Base-by-base conservation (phyloP, 2,888 invertebrate genomes). In the Phalangium opilio region DNA sequence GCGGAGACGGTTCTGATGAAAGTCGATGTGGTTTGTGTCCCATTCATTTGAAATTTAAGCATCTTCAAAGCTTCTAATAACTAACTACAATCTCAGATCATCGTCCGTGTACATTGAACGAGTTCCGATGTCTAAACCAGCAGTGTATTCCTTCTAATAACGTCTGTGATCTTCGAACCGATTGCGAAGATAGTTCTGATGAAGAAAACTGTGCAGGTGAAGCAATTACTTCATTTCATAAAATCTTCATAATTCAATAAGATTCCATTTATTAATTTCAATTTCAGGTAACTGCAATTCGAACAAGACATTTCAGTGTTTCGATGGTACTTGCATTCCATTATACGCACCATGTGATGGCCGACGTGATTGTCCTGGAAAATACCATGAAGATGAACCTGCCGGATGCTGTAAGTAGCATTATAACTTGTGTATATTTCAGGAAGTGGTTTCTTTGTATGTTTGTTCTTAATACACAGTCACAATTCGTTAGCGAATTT, bases 1-100 rank as follows among this genome's bases (percentile, higher is more conserved):
- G 69, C 50, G 63, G 64, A 1, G 69, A 69, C 52, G 60, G 62
- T 20, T 65, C 65, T 0, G 68, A 69, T 52, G 68, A 68, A 49
- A 49, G 46, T 18, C 56, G 57, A 15, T 68, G 68, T 53, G 55
- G 66, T 63, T 56, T 59, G 61, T 60, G 41, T 27, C 27, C 5
- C 4, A 27, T 27, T 27, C n/a, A 45, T 12, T 10, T 10, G 34
- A 12, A 33, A 12, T n/a, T n/a, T n/a, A n/a, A n/a, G n/a, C n/a
- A n/a, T n/a, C n/a, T n/a, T n/a, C n/a, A n/a, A n/a, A n/a, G n/a
- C n/a, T n/a, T n/a, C n/a, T n/a, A n/a, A n/a, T n/a, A n/a, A n/a
- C n/a, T n/a, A n/a, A n/a, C n/a, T n/a, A n/a, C n/a, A n/a, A 34
- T 36, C 34, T n/a, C n/a, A 53, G 55, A 49, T n/a, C 50, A 55